Conservation (phyloP, 2,113 vertebrate species). For the Urocolius indicus region DNA sequence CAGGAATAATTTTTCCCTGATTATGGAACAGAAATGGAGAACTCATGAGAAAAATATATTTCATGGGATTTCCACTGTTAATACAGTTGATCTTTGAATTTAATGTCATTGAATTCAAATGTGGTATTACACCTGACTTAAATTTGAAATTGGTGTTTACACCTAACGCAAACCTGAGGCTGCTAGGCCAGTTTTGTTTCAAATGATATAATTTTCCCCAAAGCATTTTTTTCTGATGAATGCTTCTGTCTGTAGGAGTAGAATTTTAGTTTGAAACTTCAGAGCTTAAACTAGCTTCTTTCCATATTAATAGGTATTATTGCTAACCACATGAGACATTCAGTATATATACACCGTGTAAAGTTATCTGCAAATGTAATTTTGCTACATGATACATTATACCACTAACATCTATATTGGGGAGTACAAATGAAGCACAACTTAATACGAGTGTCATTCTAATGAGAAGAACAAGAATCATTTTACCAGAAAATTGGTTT, state of each 20-base stretch:
- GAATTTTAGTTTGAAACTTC: constrained; percentile 43
- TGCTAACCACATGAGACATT: constrained; percentile 55
- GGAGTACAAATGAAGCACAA: constrained; percentile 71
- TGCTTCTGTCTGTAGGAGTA: constrained; percentile 1
- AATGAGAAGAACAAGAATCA: constrained; percentile 74
- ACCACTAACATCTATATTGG: constrained; percentile 53
- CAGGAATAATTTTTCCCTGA: constrained; percentile 25
- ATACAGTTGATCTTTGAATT: constrained; percentile 18
- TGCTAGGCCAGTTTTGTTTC: neutral
- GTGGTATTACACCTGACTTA: neutral
- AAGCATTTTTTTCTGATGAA: constrained; percentile 23
- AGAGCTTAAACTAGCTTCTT: constrained; percentile 30
- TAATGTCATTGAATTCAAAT: neutral
- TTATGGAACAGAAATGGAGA: constrained; percentile 29
- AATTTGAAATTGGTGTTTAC: neutral
- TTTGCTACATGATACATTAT: constrained; percentile 60
- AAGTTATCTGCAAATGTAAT: constrained; percentile 71
- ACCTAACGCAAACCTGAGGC: neutral
- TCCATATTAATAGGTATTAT: constrained; percentile 43
- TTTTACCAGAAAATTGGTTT: constrained; percentile 79
- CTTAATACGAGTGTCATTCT: constrained; percentile 72
- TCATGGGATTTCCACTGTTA: constrained; percentile 26
- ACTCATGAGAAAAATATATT: neutral
- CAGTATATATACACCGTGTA: constrained; percentile 13
- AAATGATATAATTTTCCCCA: constrained; percentile 2